phyloP scores from a whole-genome alignment of 2,797 vertebrate genomes.

The Triplophysa yarkandensis region DNA sequence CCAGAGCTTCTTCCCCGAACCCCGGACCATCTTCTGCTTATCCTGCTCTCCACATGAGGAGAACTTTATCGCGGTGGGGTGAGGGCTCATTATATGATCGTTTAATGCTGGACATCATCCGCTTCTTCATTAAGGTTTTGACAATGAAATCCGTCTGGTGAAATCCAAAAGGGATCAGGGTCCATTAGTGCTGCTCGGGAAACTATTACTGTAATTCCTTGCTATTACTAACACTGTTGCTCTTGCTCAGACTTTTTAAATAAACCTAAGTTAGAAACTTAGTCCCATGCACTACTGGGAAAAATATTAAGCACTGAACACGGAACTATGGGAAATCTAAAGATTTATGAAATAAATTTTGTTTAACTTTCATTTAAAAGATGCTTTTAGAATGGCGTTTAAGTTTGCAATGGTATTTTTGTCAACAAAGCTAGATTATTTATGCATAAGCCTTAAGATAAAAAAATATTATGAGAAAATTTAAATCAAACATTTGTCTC shows the following conservation, averaged over 20 bases:
- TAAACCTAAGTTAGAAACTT: background rate
- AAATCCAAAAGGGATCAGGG: background rate
- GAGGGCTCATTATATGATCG: constrained; percentile 43
- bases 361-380: no score
- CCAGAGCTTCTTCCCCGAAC: constrained; percentile 88
- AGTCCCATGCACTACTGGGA: background rate
- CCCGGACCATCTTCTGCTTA: constrained; percentile 89
- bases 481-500: no score
- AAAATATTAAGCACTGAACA: no score
- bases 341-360: no score
- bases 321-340: no score
- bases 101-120: background rate
- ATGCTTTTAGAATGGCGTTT: no score
- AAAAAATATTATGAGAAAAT: no score
- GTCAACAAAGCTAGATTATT: no score
- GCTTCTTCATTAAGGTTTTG: background rate
- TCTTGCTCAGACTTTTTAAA: background rate
- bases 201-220: background rate
- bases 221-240: background rate
- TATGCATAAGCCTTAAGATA: no score
- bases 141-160: background rate
- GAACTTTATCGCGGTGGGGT: constrained; percentile 89
- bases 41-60: constrained; percentile 91
- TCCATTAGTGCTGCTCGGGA: background rate
- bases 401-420: no score